Evolutionary conservation across 2,888 invertebrate genomes (phyloP).

Genomic region (Archips crataeganus): DNA sequence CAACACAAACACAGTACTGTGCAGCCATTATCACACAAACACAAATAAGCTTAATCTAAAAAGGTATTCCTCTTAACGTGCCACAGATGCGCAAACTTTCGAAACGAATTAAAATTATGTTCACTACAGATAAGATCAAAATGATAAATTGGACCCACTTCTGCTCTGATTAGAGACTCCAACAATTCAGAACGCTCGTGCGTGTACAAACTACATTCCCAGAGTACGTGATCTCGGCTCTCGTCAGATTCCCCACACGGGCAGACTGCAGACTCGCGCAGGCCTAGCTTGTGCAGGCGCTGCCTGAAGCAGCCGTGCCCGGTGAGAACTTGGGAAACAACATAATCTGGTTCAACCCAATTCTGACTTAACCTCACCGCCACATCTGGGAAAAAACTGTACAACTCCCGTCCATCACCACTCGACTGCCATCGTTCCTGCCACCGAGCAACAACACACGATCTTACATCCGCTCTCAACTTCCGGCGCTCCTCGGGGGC

Average conservation of each 20-base stretch:
- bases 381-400: constrained; percentile 49
- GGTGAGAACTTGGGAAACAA: constrained; percentile 28
- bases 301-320: constrained; percentile 32
- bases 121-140: constrained; percentile 8
- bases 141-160: constrained; percentile 26
- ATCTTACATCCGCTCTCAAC: background rate
- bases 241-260: constrained; percentile 36
- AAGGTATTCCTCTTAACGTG: background rate
- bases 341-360: constrained; percentile 35
- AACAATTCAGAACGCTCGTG: background rate
- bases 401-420: constrained; percentile 45
- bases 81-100: constrained; percentile 28
- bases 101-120: background rate
- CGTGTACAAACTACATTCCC: constrained; percentile 36
- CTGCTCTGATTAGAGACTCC: background rate
- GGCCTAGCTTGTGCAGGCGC: constrained; percentile 3
- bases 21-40: background rate
- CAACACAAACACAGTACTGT: background rate
- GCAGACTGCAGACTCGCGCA: constrained; percentile 16
- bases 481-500: background rate
- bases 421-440: constrained; percentile 45
- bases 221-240: constrained; percentile 35
- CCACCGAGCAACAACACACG: constrained; percentile 38
- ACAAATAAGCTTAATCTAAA: background rate
- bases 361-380: constrained; percentile 22